Percentiles rank a stretch among this genome's conserved stretches.
Conservation (phyloP, 2,113 vertebrate genomes). For the Coracopsis vasa region DNA sequence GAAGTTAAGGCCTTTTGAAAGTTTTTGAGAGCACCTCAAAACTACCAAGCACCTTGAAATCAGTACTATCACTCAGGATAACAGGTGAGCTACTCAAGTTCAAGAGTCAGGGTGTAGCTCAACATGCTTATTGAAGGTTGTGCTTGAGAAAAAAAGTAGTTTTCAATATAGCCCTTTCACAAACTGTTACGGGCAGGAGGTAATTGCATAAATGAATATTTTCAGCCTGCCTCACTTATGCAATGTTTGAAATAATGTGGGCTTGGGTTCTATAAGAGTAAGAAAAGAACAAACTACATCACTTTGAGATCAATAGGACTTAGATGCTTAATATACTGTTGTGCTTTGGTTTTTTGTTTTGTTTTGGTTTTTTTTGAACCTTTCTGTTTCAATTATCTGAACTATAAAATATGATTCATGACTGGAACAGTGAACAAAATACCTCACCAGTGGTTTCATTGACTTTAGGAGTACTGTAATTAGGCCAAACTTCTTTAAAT, state of each 20-base stretch:
- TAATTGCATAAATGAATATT: not conserved
- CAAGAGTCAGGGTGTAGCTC: not conserved
- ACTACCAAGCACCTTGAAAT: not conserved
- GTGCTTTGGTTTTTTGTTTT: rapidly evolving
- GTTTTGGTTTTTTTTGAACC: not conserved
- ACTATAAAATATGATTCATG: not conserved
- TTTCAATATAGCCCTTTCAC: not conserved
- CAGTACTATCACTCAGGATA: not conserved
- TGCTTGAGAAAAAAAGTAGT: rapidly evolving
- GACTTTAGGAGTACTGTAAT: not conserved
- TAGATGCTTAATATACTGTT: not conserved
- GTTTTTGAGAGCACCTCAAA: not conserved
- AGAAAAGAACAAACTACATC: not conserved
- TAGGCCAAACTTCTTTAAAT: not conserved
- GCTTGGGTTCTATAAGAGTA: not conserved
- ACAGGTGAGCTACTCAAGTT: not conserved
- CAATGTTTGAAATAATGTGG: not conserved
- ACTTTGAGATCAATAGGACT: not conserved
- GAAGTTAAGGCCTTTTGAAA: not conserved
- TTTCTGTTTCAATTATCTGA: not conserved
- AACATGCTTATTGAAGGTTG: not conserved
- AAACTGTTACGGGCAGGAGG: not conserved
- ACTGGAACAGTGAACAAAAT: not conserved
- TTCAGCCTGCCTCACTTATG: not conserved
- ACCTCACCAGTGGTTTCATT: not conserved